A percentile compares a stretch with the other conserved stretches of the same genome.
These are phyloP conservation scores for Eristalinus aeneus DNA, from an alignment of 2,888 invertebrate genomes.

Conservation along the genomic window DNA sequence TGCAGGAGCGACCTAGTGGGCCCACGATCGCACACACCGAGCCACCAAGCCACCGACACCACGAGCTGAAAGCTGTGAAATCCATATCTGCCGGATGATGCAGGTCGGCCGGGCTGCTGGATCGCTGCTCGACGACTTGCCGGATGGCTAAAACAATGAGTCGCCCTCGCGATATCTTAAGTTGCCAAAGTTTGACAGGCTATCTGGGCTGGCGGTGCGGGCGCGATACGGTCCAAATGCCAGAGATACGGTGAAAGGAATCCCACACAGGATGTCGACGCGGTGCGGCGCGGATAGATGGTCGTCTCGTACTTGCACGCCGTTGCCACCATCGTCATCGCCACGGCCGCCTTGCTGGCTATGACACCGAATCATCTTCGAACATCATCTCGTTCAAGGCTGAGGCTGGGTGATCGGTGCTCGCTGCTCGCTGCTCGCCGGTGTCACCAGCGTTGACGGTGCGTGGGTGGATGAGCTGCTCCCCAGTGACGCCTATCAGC, in stretches of 20 bases:
- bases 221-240: constrained; percentile 59
- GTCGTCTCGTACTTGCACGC: not conserved
- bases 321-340: not conserved
- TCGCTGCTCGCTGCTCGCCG: not conserved
- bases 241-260: constrained; percentile 63
- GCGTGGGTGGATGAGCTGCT: constrained; percentile 56
- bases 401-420: constrained; percentile 10
- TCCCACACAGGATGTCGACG: constrained; percentile 64
- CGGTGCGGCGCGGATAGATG: not conserved
- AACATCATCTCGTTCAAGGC: constrained; percentile 66
- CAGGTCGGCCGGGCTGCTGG: not conserved
- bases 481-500: constrained; percentile 44
- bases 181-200: constrained; percentile 68
- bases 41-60: not conserved
- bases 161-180: constrained; percentile 67
- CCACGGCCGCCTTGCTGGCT: constrained; percentile 2
- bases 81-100: constrained; percentile 40
- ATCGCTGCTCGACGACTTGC: constrained; percentile 15
- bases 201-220: constrained; percentile 42
- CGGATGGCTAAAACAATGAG: constrained; percentile 62
- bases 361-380: constrained; percentile 63
- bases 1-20: constrained; percentile 43
- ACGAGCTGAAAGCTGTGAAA: constrained; percentile 50
- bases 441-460: constrained; percentile 11
- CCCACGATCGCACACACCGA: constrained; percentile 20